Conservation (phyloP, 1,140 invertebrate genomes). For the Temnothorax longispinosus region DNA sequence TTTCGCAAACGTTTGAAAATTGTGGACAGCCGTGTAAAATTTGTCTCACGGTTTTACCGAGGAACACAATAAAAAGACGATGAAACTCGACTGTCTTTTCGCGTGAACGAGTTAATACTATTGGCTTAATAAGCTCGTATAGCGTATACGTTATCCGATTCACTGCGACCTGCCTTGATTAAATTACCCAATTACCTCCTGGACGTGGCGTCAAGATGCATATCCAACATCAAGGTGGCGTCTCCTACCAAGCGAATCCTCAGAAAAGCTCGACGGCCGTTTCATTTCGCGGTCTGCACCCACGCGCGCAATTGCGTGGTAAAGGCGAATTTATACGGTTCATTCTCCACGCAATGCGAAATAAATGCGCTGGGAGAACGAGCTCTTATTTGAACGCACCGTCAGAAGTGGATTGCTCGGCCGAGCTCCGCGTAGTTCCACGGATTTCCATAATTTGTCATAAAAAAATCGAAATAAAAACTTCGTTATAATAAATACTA, state of each 20-base stretch:
- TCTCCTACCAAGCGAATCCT: conserved; percentile 42
- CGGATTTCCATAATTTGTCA: not conserved
- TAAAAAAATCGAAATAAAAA: not conserved
- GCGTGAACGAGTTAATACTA: conserved; percentile 33
- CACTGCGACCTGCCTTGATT: conserved; percentile 12
- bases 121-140: conserved; percentile 21
- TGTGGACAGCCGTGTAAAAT: not conserved
- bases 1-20: not conserved
- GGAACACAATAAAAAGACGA: not conserved
- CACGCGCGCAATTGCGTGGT: conserved; percentile 44
- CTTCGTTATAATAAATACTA: not conserved
- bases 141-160: not conserved
- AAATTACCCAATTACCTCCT: conserved; percentile 39
- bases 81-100: not conserved
- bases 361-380: not conserved
- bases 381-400: not conserved
- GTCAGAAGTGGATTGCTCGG: not conserved
- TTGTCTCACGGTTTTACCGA: not conserved
- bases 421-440: not conserved
- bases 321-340: conserved; percentile 47
- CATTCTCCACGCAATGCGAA: not conserved
- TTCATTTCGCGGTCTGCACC: conserved; percentile 33
- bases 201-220: conserved; percentile 13
- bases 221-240: conserved; percentile 39
- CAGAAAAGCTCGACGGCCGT: conserved; percentile 35